Evolutionary conservation across 2,113 vertebrate genomes (phyloP), one percentile per base, ranked within the genome.

Genomic region (Delphinus delphis): DNA sequence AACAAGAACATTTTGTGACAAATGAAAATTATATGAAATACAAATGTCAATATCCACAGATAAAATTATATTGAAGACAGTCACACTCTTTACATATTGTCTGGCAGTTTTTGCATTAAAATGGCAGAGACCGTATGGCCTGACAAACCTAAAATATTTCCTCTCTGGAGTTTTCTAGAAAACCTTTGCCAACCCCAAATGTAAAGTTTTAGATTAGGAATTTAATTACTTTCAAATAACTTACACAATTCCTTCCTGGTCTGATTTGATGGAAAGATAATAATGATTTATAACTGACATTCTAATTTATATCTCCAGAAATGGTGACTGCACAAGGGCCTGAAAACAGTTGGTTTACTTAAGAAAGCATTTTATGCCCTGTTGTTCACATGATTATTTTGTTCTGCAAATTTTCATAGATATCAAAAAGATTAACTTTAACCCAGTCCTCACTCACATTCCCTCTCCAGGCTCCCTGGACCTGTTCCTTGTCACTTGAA

Each of bases 171-270:
- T 15, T 92, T 86, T 50, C 18, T 6, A 67, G 31, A 62, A 31
- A 71, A 77, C 10, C 70, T 10, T 60, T 90, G 26, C 10, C 31
- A 71, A 50, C 3, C 8, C 8, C 4, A 31, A 85, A 82, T 38
- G 10, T 38, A 41, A 95, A 88, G 7, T 12, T 63, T 90, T 55
- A 21, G 1, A 44, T 93, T 63, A 68, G 17, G 26, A n/a, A 62
- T 50, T 88, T 90, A 88, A 87, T 65, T 70, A 76, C 15, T 81
- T 84, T 80, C 38, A 44, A 83, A 65, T 81, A 84, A 95, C 18
- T 60, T 68, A 63, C 1, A 50, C 3, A 76, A 33, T 92, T 90
- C 9, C 14, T 76, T 44, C 13, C 71, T 1, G 5, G 4, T 71
- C 8, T 77, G 21, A 92, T 63, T 21, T 81, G 21, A 77, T 90